Evolutionary conservation across 2,797 vertebrate genomes (phyloP).

Genomic region (Ctenosaura bakeri): DNA sequence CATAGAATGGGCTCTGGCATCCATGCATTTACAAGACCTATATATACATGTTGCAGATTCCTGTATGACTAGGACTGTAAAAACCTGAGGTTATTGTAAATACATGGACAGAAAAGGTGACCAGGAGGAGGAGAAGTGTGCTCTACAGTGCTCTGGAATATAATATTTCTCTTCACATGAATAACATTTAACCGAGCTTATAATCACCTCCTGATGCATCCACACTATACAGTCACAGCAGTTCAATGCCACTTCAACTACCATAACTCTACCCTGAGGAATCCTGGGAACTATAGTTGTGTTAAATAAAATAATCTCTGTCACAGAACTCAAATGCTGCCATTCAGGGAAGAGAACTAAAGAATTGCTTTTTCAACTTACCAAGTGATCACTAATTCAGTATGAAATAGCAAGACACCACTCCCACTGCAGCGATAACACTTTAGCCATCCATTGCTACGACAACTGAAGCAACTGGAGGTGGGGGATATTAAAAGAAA

Average conservation of each 20-base stretch:
- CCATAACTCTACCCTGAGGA: too few species aligned
- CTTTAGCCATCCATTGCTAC: background rate
- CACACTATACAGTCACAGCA: too few species aligned
- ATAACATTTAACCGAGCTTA: too few species aligned
- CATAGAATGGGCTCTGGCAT: background rate
- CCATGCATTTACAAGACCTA: background rate
- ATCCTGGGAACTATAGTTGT: too few species aligned
- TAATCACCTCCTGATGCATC: too few species aligned
- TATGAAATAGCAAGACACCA: constrained; percentile 34
- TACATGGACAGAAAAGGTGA: background rate
- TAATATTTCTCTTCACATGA: background rate
- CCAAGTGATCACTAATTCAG: constrained; percentile 43
- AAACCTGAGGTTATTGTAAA: background rate
- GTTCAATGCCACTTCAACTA: too few species aligned
- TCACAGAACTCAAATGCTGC: too few species aligned
- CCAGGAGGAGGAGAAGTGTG: background rate
- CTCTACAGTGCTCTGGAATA: background rate
- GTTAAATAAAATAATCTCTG: too few species aligned
- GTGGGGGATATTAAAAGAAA: background rate
- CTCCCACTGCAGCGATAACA: constrained; percentile 28
- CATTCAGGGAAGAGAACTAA: too few species aligned
- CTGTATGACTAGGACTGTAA: background rate
- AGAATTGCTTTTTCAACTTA: constrained; percentile 10
- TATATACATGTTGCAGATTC: background rate
- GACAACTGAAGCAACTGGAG: constrained; percentile 29